A percentile compares a stretch with the other conserved stretches of the same genome.
phyloP scores from a whole-genome alignment of 37 sponge, comb jelly and placozoan species.

The Tethya wilhelma region DNA sequence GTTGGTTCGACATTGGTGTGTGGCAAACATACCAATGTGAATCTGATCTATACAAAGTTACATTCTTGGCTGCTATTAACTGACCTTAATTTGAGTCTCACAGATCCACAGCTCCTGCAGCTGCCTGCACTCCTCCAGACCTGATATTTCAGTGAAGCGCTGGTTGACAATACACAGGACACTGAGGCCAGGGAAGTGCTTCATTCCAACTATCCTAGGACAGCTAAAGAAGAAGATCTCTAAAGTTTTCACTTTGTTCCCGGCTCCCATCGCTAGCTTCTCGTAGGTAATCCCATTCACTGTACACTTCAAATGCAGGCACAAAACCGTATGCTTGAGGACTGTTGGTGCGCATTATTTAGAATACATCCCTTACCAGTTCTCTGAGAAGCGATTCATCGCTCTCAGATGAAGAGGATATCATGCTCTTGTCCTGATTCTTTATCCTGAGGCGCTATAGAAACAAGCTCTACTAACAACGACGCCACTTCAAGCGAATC shows the following conservation, averaged over 20 bases:
- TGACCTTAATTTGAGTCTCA: constrained; percentile 70
- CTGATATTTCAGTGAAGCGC: constrained; percentile 54
- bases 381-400: too few species aligned
- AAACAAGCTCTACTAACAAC: too few species aligned
- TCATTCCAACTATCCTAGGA: constrained; percentile 64
- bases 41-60: neutral
- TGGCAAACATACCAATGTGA: too few species aligned
- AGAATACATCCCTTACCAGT: too few species aligned
- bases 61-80: neutral
- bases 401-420: too few species aligned
- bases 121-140: constrained; percentile 51
- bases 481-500: too few species aligned
- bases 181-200: constrained; percentile 66
- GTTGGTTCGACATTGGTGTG: too few species aligned
- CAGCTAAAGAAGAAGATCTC: constrained; percentile 94
- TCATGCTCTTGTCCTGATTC: too few species aligned
- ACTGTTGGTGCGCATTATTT: too few species aligned
- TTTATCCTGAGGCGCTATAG: too few species aligned
- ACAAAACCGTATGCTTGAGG: too few species aligned
- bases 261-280: constrained; percentile 11
- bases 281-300: constrained; percentile 71
- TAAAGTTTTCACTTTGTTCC: constrained; percentile 49
- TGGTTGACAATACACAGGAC: constrained; percentile 77
- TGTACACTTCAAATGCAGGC: constrained; percentile 75
- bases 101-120: constrained; percentile 91